These are phyloP conservation scores for Tribolium castaneum DNA, from an alignment of 1,140 invertebrate species.

Conservation along the genomic window DNA sequence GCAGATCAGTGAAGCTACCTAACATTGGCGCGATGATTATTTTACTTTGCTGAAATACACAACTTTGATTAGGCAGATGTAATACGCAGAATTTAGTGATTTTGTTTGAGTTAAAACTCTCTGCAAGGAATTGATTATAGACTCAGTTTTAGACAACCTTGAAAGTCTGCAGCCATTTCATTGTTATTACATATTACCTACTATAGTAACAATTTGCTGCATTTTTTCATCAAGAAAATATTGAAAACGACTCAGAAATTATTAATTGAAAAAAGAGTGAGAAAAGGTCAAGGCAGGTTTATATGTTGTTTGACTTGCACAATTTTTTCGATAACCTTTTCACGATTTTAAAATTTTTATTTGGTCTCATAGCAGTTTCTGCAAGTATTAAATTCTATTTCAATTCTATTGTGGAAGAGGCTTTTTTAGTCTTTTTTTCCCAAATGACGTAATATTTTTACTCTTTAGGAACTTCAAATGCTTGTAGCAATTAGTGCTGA, in stretches of 20 bases:
- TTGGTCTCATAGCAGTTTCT: neutral
- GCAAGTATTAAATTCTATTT: neutral
- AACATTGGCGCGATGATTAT: slow-evolving; percentile 10
- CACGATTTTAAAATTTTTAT: neutral
- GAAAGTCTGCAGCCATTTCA: neutral
- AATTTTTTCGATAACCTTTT: neutral
- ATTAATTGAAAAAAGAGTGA: neutral
- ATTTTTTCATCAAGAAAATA: neutral
- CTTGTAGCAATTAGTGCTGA: neutral
- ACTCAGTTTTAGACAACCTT: neutral
- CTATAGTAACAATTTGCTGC: no score
- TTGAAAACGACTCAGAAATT: neutral
- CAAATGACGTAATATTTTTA: neutral
- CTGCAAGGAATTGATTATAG: neutral
- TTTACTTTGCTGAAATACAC: slow-evolving; percentile 20
- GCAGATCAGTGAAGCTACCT: slow-evolving; percentile 5
- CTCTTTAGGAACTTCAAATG: neutral
- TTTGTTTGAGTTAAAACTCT: neutral
- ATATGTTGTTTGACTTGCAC: neutral
- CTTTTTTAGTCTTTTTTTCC: no score
- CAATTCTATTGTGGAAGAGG: neutral
- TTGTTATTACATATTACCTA: neutral
- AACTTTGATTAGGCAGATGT: slow-evolving; percentile 5
- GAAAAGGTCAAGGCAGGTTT: neutral
- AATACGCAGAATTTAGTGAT: slow-evolving; percentile 22